Base-by-base conservation (phyloP, 30 jellyfish, hydroid and myxozoan genomes). In the Cassiopea andromeda region DNA sequence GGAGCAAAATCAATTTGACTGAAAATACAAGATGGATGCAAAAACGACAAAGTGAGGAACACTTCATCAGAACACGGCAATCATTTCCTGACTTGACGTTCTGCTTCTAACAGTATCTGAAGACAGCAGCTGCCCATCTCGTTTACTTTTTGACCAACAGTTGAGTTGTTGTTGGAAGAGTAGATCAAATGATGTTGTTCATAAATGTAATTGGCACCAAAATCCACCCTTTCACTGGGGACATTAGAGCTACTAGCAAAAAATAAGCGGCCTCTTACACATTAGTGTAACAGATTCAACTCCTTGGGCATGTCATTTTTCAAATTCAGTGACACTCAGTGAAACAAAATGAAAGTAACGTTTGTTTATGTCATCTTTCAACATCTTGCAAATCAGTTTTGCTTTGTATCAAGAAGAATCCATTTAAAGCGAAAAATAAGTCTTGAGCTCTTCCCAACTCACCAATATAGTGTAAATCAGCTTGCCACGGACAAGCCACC, bases 401-500 rank as follows among this genome's bases (percentile, higher is more conserved):
- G 96, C 93, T 70, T 64, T 88, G 66, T 59, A 88, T 60, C 93
- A 70, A 15, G 90, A n/a, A 57, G 81, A 46, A 12, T 80, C 61
- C 46, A 57, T 71, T 1, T 70, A 88, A 13, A 38, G 79, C 16
- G 48, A 43, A 60, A 54, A 48, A 88, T 75, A 80, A 17, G 96
- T 77, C 73, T 88, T 88, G 38, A 88, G 78, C 75, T 88, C 93
- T 15, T 69, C 50, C 96, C 93, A 88, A 67, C 79, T 78, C 74
- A 79, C 27, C 72, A 88, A 50, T 44, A 88, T 88, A 60, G 80
- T 88, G 44, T 57, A 80, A 57, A 88, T 79, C 44, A 89, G 70
- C 81, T 89, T 89, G 15, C 97, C 80, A 9, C 97, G 60, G 17
- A 73, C 94, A 43, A 82, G 90, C 94, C 97, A 89, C 77, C 95